Evolutionary conservation across 2,113 vertebrate species (phyloP), one percentile per base, ranked within the genome.

Genomic region (Brachyhypopomus occidentalis): DNA sequence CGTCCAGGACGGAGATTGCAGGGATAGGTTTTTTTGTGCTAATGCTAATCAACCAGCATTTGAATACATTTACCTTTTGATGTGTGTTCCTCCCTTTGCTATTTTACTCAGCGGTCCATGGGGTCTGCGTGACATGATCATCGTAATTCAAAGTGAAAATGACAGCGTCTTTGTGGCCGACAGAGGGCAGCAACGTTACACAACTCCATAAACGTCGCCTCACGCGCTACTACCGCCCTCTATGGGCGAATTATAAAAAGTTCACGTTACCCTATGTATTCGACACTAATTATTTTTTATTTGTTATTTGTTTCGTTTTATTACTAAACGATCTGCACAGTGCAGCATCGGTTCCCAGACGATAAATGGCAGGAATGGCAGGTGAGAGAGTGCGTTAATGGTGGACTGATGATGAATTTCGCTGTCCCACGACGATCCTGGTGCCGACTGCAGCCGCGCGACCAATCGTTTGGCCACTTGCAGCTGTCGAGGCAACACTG

Each of bases 401-500:
- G 41, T 7, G 5, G 9, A 7, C 1, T 62, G 58, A 60, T 38
- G 77, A 66, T 80, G 7, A 58, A 80, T n/a, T 1, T 45, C 2
- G 41, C 41, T 45, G 41, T 45, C 41, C 41, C 45, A 52, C 2
- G 1, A 14, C 45, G 9, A 52, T 11, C 45, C 45, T 45, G 45
- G 45, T 52, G 45, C 45, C 7, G 45, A 48, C 41, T 48, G 41
- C 41, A 48, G 78, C 63, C 34, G n/a, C 41, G 55, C 75, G 79
- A 82, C 84, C 84, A 85, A 85, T 85, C 84, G 67, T 45, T 70
- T 70, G 70, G 34, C 27, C 64, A 59, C 34, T 48, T 52, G 45
- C 72, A 76, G 77, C 62, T 79, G 77, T 78, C 41, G 78, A 85
- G 80, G 75, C 80, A 22, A 75, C 75, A n/a, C 75, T 85, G 84